A percentile compares a stretch with the other conserved stretches of the same genome.
These are phyloP conservation scores for Pseudoips prasinana DNA, from an alignment of 2,888 invertebrate species.

Conservation along the genomic window DNA sequence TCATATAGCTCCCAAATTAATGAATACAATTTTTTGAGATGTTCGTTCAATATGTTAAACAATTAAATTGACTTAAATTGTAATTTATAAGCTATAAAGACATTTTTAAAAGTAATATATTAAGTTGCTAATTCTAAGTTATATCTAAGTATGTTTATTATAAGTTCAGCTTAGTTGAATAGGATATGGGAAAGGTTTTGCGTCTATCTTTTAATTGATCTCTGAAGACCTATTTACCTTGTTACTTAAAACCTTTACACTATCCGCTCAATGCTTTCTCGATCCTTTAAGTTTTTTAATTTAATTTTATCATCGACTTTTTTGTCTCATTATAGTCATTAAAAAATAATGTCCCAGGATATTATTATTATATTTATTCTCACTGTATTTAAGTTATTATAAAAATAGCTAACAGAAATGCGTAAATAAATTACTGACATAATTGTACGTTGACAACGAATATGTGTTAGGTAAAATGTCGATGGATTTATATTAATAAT, in stretches of 20 bases:
- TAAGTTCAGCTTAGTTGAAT: slow-evolving; percentile 17
- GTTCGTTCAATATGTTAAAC: no score
- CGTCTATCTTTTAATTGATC: slow-evolving; percentile 34
- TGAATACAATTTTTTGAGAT: no score
- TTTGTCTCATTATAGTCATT: not conserved
- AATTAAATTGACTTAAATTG: no score
- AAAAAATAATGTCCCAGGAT: no score
- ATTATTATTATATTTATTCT: no score
- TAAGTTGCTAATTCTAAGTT: slow-evolving; percentile 14
- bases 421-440: slow-evolving; percentile 13
- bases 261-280: slow-evolving; percentile 46
- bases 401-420: slow-evolving; percentile 20
- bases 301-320: no score
- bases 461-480: slow-evolving; percentile 22
- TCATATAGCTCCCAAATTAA: not conserved
- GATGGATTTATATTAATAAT: slow-evolving; percentile 15
- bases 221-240: slow-evolving; percentile 30
- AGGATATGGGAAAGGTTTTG: slow-evolving; percentile 42
- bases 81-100: slow-evolving; percentile 26
- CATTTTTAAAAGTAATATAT: slow-evolving; percentile 13
- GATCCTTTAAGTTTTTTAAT: slow-evolving; percentile 31
- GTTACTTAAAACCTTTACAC: slow-evolving; percentile 38
- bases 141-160: slow-evolving; percentile 29
- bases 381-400: no score
- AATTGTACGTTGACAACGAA: slow-evolving; percentile 14